Evolutionary conservation across 2,113 vertebrate genomes (phyloP).

Genomic region (Psilopsiagon aymara): DNA sequence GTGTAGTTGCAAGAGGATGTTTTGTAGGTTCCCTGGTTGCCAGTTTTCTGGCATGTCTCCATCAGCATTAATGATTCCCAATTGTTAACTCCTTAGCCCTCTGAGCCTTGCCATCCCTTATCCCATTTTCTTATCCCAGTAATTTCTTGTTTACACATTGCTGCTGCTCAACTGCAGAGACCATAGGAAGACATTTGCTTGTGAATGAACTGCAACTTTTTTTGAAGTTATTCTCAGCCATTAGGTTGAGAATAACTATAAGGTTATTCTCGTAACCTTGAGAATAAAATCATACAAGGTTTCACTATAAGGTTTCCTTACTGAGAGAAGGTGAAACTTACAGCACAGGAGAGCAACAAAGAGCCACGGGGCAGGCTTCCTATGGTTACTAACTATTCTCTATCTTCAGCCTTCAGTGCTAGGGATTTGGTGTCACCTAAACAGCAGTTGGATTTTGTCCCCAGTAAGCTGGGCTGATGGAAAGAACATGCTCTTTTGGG

Average conservation of each 20-base stretch:
- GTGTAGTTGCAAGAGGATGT: background rate
- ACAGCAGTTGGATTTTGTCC: background rate
- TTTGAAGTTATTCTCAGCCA: background rate
- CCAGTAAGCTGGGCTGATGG: background rate
- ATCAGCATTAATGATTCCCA: background rate
- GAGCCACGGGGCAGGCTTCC: background rate
- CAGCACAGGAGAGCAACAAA: background rate
- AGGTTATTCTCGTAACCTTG: too few relatives aligned
- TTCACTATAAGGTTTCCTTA: background rate
- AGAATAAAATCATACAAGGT: too few relatives aligned
- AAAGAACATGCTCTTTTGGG: background rate
- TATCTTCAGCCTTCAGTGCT: background rate
- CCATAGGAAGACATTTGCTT: background rate
- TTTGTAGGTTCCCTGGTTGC: background rate
- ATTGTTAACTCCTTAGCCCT: background rate
- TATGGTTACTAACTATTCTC: background rate
- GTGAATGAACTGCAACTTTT: background rate
- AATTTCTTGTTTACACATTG: background rate
- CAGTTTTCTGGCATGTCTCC: background rate
- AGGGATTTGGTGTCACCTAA: background rate
- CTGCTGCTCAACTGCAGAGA: background rate
- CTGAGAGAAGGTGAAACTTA: background rate
- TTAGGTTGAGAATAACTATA: background rate
- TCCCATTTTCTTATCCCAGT: background rate
- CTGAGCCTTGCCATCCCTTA: background rate